Conservation (phyloP, 2,888 invertebrate genomes). For the Odontocolon sp. region DNA sequence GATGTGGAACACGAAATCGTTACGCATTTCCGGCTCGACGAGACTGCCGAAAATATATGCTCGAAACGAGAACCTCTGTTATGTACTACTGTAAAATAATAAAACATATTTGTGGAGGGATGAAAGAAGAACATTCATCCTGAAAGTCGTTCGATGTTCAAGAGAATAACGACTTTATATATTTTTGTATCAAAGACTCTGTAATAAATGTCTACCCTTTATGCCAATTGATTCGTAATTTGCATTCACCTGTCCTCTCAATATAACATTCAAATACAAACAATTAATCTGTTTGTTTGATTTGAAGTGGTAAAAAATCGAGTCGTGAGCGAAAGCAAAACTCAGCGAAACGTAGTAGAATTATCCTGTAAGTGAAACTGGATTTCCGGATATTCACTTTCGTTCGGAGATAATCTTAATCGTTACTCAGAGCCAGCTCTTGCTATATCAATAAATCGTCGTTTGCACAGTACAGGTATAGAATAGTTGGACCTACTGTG, state of each 20-base stretch:
- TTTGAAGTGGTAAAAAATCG: background rate
- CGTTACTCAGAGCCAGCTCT: background rate
- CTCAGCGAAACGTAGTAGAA: conserved; percentile 37
- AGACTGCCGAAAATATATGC: conserved; percentile 38
- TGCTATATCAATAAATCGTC: background rate
- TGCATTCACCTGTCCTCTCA: background rate
- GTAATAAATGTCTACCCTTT: conserved; percentile 43
- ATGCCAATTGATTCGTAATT: background rate
- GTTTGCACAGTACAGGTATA: too few species aligned
- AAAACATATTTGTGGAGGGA: background rate
- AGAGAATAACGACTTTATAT: conserved; percentile 37
- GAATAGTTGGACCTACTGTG: too few species aligned
- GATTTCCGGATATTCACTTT: conserved; percentile 59
- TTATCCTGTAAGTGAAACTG: conserved; percentile 15
- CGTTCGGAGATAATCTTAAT: conserved; percentile 43
- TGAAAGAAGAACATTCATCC: background rate
- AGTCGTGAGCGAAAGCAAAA: conserved; percentile 41
- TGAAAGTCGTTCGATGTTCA: conserved; percentile 2
- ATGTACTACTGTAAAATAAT: conserved; percentile 43
- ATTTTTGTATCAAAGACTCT: conserved; percentile 54
- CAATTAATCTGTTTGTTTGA: background rate
- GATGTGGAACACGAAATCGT: background rate
- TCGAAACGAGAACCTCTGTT: conserved; percentile 40
- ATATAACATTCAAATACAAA: background rate
- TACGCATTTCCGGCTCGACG: conserved; percentile 9